These are phyloP conservation scores for Ictalurus punctatus DNA, from an alignment of 2,113 vertebrate genomes.

Conservation along the genomic window DNA sequence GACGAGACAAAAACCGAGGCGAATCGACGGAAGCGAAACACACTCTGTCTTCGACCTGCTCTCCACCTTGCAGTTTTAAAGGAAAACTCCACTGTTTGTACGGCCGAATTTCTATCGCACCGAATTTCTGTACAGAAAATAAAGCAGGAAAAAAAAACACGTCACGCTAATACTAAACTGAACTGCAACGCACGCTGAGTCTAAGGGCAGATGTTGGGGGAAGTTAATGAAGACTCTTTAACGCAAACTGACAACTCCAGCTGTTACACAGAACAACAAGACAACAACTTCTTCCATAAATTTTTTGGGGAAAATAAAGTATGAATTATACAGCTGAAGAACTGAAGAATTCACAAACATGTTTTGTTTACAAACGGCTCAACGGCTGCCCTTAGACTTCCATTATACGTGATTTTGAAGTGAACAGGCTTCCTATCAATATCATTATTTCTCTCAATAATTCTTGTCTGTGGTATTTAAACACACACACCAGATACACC, in stretches of 20 bases:
- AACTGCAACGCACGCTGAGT: neutral
- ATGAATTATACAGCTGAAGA: too few relatives aligned
- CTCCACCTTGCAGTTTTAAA: neutral
- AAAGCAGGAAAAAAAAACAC: neutral
- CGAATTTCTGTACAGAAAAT: neutral
- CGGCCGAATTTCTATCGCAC: neutral
- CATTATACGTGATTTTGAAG: neutral
- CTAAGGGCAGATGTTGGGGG: neutral
- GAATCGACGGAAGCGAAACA: slow-evolving; percentile 2
- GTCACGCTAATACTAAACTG: neutral
- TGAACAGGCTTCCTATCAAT: neutral
- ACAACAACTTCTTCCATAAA: neutral
- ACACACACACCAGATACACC: neutral
- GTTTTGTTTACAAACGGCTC: neutral
- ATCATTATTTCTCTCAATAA: neutral
- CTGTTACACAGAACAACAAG: neutral
- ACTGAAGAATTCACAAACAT: neutral
- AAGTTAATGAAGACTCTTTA: neutral
- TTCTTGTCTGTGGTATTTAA: neutral
- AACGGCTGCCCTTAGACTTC: neutral
- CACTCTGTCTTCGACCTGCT: slow-evolving; percentile 26
- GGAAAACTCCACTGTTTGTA: neutral
- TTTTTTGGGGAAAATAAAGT: neutral
- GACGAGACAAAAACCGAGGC: neutral
- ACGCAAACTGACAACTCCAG: neutral